These are phyloP conservation scores for Anolis apletophallus DNA, from an alignment of 2,797 vertebrate species.

Conservation along the genomic window DNA sequence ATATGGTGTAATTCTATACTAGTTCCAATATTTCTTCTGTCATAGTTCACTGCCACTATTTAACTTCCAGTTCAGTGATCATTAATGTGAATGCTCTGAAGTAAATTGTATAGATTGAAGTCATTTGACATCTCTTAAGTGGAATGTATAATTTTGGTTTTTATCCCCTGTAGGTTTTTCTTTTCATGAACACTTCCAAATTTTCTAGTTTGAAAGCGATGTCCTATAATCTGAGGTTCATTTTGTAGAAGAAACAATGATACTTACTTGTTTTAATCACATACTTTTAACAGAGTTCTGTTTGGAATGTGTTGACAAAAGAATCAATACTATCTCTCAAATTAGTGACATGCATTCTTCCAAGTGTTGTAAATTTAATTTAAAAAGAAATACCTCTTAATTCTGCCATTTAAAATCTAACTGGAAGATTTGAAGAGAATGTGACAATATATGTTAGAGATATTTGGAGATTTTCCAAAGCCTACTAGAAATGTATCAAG, in stretches of 20 bases:
- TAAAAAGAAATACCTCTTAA: neutral
- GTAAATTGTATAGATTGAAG: neutral
- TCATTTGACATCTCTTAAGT: neutral
- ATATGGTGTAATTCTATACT: neutral
- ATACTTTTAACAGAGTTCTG: neutral
- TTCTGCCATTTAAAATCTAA: neutral
- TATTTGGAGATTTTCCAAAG: neutral
- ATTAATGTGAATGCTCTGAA: neutral
- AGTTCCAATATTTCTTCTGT: neutral
- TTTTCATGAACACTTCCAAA: neutral
- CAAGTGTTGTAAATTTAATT: constrained; percentile 6
- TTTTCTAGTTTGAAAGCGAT: neutral
- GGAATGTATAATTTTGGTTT: neutral
- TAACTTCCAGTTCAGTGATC: neutral
- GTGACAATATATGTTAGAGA: neutral
- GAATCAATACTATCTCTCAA: neutral
- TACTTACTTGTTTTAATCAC: neutral
- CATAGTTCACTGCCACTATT: neutral
- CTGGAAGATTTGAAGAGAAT: neutral
- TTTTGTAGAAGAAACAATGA: neutral
- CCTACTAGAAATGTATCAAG: neutral
- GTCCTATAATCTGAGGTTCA: neutral
- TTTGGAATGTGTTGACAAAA: neutral
- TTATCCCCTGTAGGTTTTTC: neutral
- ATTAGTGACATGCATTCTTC: neutral